phyloP scores from a whole-genome alignment of 2,888 invertebrate species.

The Limnephilus rhombicus region DNA sequence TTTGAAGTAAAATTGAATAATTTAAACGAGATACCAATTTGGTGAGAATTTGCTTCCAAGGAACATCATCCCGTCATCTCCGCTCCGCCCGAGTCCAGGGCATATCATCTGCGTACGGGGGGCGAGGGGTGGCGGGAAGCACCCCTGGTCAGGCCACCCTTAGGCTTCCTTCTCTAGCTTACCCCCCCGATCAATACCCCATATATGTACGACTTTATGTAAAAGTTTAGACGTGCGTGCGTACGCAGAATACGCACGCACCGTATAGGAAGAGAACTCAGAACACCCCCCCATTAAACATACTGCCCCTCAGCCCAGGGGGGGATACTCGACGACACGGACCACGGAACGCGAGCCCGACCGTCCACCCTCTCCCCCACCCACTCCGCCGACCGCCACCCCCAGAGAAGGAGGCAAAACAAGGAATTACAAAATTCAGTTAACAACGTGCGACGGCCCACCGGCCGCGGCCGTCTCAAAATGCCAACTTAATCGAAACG shows the following conservation, averaged over 20 bases:
- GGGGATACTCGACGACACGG: constrained; percentile 54
- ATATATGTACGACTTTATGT: constrained; percentile 67
- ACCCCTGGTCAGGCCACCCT: constrained; percentile 55
- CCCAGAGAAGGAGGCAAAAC: constrained; percentile 15
- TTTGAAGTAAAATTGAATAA: background rate
- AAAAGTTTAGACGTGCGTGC: constrained; percentile 66
- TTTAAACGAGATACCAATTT: background rate
- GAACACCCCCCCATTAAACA: constrained; percentile 56
- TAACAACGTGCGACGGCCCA: constrained; percentile 21
- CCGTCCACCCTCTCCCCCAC: constrained; percentile 18
- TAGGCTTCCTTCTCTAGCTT: constrained; percentile 60
- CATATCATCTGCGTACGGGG: constrained; percentile 66
- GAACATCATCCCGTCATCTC: background rate
- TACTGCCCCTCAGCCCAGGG: constrained; percentile 26
- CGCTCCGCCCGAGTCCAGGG: constrained; percentile 48
- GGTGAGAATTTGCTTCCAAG: constrained; percentile 9
- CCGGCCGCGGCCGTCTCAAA: background rate
- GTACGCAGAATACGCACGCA: constrained; percentile 65
- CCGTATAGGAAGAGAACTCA: constrained; percentile 49
- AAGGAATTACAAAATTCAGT: constrained; percentile 49
- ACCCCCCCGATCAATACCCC: constrained; percentile 66
- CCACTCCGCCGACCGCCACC: background rate
- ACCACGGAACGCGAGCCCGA: constrained; percentile 43
- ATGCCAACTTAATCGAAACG: background rate
- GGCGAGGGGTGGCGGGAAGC: constrained; percentile 25